Evolutionary conservation across 2,888 invertebrate species (phyloP).

Genomic region (Schizotus pectinicornis): DNA sequence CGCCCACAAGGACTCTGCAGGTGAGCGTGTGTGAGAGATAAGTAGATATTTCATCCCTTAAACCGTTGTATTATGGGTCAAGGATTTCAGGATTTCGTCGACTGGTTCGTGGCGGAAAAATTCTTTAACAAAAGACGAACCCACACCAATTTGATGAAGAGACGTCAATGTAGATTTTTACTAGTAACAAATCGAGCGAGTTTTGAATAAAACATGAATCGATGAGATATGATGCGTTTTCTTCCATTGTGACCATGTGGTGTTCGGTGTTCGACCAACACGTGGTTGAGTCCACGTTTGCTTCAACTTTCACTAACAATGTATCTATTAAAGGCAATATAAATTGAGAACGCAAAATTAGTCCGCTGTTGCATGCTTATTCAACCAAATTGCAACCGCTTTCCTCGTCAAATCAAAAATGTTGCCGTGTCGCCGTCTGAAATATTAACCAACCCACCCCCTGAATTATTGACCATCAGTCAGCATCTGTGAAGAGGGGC

Average conservation of each 20-base stretch:
- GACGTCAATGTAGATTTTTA: background rate
- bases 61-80: slow-evolving; percentile 21
- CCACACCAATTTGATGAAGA: background rate
- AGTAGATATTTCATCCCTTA: slow-evolving; percentile 27
- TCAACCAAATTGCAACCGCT: slow-evolving; percentile 24
- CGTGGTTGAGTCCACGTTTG: slow-evolving; percentile 31
- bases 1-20: slow-evolving; percentile 3
- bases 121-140: background rate
- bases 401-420: slow-evolving; percentile 14
- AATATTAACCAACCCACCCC: too few species aligned
- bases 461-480: too few species aligned
- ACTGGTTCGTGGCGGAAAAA: too few species aligned
- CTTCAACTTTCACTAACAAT: slow-evolving; percentile 39
- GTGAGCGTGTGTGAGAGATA: slow-evolving; percentile 10
- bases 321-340: slow-evolving; percentile 38
- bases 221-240: slow-evolving; percentile 23
- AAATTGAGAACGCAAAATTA: slow-evolving; percentile 38
- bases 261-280: slow-evolving; percentile 20
- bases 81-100: slow-evolving; percentile 18
- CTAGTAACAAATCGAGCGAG: background rate
- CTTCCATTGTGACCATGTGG: slow-evolving; percentile 26
- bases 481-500: too few species aligned
- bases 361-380: slow-evolving; percentile 35
- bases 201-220: slow-evolving; percentile 23
- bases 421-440: too few species aligned